Evolutionary conservation across 2,113 vertebrate species (phyloP).

Genomic region (Nannospalax galili): DNA sequence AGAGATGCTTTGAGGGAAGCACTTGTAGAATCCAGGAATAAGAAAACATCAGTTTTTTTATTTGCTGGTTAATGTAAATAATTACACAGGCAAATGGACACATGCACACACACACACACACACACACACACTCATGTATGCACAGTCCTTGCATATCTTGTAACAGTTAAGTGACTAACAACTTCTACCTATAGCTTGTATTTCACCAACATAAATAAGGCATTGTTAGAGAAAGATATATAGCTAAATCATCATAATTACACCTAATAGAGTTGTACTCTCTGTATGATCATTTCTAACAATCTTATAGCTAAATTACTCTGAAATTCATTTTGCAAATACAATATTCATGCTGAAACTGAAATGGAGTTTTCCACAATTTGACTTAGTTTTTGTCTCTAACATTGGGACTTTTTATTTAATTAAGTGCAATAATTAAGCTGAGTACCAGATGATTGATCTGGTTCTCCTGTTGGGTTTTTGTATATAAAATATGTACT

Average conservation of each 20-base stretch:
- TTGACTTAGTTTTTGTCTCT: background rate
- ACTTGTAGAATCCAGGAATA: background rate
- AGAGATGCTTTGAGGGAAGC: background rate
- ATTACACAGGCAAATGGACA: no score
- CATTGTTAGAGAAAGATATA: background rate
- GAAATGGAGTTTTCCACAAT: background rate
- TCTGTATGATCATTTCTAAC: background rate
- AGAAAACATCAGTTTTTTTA: background rate
- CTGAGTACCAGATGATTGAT: background rate
- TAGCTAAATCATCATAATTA: background rate
- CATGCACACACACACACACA: no score
- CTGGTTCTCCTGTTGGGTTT: background rate
- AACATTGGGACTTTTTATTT: background rate
- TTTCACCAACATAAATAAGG: background rate
- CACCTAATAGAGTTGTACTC: background rate
- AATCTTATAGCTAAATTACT: background rate
- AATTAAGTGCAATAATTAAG: background rate
- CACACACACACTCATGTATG: background rate
- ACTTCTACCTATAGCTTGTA: background rate
- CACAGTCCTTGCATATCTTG: background rate
- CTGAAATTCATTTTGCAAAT: background rate
- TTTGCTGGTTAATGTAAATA: background rate
- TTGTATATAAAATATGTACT: background rate
- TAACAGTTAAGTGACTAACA: background rate
- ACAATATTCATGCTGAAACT: background rate